phyloP scores from a whole-genome alignment of 1,140 invertebrate genomes.

The Diachasmimorpha longicaudata region DNA sequence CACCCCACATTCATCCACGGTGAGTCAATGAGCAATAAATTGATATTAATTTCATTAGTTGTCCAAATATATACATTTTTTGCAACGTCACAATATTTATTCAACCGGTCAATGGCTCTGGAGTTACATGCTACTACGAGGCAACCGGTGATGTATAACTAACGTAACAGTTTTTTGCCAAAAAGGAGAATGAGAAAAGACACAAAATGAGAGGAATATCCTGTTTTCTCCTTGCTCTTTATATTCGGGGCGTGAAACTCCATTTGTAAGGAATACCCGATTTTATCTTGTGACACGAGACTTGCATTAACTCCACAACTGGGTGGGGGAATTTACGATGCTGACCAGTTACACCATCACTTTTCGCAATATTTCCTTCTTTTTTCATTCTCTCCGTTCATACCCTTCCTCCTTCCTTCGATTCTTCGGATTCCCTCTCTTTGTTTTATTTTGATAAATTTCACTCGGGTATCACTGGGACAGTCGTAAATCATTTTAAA shows the following conservation, averaged over 20 bases:
- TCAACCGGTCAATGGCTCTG: neutral
- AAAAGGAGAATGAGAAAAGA: neutral
- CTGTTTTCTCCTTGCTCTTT: constrained; percentile 15
- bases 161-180: constrained; percentile 1
- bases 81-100: neutral
- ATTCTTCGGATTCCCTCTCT: neutral
- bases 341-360: constrained; percentile 5
- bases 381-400: neutral
- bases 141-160: constrained; percentile 2
- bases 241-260: constrained; percentile 29
- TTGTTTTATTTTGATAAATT: neutral
- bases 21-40: neutral
- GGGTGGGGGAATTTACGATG: neutral
- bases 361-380: neutral
- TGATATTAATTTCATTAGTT: neutral
- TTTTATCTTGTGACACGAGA: constrained; percentile 32
- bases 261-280: constrained; percentile 28
- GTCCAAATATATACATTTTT: neutral
- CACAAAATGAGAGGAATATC: constrained; percentile 4
- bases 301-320: constrained; percentile 27
- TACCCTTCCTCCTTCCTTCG: neutral
- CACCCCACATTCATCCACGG: neutral
- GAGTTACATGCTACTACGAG: neutral
- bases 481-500: neutral
- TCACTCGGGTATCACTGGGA: neutral